A percentile compares a stretch with the other conserved stretches of the same genome.
Conservation (phyloP, 1,140 invertebrate genomes). For the Ceratina calcarata region DNA sequence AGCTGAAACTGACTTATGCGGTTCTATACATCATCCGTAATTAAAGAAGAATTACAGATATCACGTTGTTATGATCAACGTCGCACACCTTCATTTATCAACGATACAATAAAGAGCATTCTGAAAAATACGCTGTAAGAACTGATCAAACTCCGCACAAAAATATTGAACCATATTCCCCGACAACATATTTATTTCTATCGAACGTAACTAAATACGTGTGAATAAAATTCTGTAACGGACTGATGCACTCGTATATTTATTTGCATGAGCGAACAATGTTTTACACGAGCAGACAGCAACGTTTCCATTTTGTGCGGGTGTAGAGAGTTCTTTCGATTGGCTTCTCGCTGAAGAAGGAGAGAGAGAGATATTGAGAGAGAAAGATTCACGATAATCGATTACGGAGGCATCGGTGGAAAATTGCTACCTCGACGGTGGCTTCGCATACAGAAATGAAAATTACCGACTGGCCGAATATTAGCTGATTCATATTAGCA, state of each 20-base stretch:
- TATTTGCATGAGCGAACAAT: background rate
- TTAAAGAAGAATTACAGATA: background rate
- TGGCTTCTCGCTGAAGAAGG: slow-evolving; percentile 18
- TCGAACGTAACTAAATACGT: background rate
- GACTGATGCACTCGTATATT: background rate
- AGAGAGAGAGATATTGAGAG: slow-evolving; percentile 38
- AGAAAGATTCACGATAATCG: slow-evolving; percentile 52
- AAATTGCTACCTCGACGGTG: slow-evolving; percentile 49
- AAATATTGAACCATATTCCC: background rate
- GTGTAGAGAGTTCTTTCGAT: background rate
- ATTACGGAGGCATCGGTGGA: slow-evolving; percentile 34
- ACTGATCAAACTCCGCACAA: no score
- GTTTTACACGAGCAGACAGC: slow-evolving; percentile 5
- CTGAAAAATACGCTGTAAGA: no score
- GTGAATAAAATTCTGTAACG: background rate
- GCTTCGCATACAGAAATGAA: slow-evolving; percentile 29
- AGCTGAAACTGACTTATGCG: background rate
- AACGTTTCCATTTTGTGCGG: slow-evolving; percentile 7
- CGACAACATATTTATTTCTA: background rate
- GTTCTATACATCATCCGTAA: background rate
- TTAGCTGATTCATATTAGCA: slow-evolving; percentile 59
- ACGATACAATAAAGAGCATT: background rate
- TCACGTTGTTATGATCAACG: background rate
- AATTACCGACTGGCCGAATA: slow-evolving; percentile 34
- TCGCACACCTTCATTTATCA: background rate